Base-by-base conservation (phyloP, 2,113 vertebrate species). In the Entelurus aequoreus region DNA sequence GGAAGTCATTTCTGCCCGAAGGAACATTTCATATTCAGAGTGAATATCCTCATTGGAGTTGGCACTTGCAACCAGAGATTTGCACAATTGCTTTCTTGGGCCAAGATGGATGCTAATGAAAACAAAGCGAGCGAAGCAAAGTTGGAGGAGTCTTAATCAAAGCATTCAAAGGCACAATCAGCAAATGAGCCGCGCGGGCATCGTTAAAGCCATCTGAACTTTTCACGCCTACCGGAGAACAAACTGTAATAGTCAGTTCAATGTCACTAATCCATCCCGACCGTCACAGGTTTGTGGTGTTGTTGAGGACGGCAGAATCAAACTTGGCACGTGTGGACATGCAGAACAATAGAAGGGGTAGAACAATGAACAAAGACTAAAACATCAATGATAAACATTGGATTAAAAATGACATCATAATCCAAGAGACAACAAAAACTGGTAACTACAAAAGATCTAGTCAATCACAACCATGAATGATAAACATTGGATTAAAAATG, bases 1-100 rank as follows among this genome's bases (percentile, higher is more conserved):
- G 54, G 42, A 44, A 57, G 54, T 57, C 38, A 57, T 57, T 57
- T 57, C 40, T 40, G 55, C 55, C 55, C 4, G 10, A 21, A 11
- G 6, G n/a, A 57, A 11, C 55, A 21, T 57, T 57, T 57, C 40
- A 57, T 44, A 57, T 57, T 57, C 40, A 57, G 38, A 44, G 10
- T 16, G n/a, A 44, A 57, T 44, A 57, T 57, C 54, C 38, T 42
- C 38, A 21, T 57, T 21, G 40, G 55, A 57, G 9, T 57, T 44
- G 55, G 55, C 55, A 44, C 37, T 57, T 44, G 55, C 55, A 13
- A 57, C 16, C 11, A 46, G 21, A 44, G 38, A 46, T 57, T 57
- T 57, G 55, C 40, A 57, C 40, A 57, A 57, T 42, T 42, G 54
- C 54, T 42, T 57, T 57, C 38, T 44, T 19, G 54, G n/a, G n/a